These are phyloP conservation scores for Sebastes oblongus DNA, from an alignment of 2,797 vertebrate species.

Conservation along the genomic window DNA sequence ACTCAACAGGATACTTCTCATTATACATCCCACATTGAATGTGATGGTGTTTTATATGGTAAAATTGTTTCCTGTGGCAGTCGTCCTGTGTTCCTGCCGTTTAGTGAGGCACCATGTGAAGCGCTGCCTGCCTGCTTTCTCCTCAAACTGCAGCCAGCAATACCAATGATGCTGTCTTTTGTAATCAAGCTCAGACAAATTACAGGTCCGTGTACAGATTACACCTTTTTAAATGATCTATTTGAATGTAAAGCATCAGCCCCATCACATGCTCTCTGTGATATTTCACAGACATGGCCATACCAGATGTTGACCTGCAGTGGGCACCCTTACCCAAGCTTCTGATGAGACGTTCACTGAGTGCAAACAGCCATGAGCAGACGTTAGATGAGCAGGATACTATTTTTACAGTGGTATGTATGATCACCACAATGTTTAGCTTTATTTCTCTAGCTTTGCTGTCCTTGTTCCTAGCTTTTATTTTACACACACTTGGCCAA, in stretches of 20 bases:
- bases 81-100: slow-evolving; percentile 62
- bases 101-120: slow-evolving; percentile 69
- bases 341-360: slow-evolving; percentile 43
- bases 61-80: slow-evolving; percentile 68
- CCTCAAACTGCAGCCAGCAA: slow-evolving; percentile 80
- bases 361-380: slow-evolving; percentile 4
- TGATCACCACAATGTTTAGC: not conserved
- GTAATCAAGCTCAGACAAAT: slow-evolving; percentile 79
- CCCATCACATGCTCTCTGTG: not conserved
- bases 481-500: no score
- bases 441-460: no score
- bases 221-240: not conserved
- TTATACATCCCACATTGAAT: not conserved
- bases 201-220: slow-evolving; percentile 75
- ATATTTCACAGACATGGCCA: slow-evolving; percentile 51
- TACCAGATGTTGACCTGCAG: slow-evolving; percentile 77
- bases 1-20: not conserved
- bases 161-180: slow-evolving; percentile 74
- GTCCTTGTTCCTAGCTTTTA: no score
- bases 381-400: slow-evolving; percentile 41
- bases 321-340: slow-evolving; percentile 77
- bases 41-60: not conserved
- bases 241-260: not conserved
- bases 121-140: slow-evolving; percentile 83
- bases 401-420: slow-evolving; percentile 68